Evolutionary conservation across 2,888 invertebrate species (phyloP).

Genomic region (Orthosia incerta): DNA sequence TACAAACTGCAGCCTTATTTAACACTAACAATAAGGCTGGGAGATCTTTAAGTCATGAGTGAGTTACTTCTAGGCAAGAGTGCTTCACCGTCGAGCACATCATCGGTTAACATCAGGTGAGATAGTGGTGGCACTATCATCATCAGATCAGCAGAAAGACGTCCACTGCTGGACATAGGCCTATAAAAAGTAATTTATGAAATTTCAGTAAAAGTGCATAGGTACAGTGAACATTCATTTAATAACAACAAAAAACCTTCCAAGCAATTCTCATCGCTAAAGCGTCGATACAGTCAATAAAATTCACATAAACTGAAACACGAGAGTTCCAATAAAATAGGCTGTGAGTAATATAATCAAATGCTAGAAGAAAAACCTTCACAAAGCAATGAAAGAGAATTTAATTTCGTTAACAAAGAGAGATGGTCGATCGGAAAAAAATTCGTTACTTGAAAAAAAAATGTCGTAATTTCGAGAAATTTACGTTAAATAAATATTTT

Average conservation of each 20-base stretch:
- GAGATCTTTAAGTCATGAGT: no score
- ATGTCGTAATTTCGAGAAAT: slow-evolving; percentile 51
- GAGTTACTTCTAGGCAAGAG: no score
- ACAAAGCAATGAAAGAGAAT: slow-evolving; percentile 83
- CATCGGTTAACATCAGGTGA: no score
- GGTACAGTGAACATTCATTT: neutral
- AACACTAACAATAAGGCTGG: no score
- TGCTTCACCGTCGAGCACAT: no score
- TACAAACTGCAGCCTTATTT: no score
- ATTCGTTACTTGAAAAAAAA: slow-evolving; percentile 2
- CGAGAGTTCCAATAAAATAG: slow-evolving; percentile 53
- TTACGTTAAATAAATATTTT: slow-evolving; percentile 75
- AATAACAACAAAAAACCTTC: neutral
- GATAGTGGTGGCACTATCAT: no score
- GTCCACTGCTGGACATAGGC: no score
- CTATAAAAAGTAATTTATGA: no score
- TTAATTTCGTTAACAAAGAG: slow-evolving; percentile 86
- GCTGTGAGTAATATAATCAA: slow-evolving; percentile 70
- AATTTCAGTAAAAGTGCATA: slow-evolving; percentile 1
- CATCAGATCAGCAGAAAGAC: no score
- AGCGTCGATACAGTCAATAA: slow-evolving; percentile 39
- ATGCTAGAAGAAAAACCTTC: slow-evolving; percentile 76
- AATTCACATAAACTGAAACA: slow-evolving; percentile 50
- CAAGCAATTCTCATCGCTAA: slow-evolving; percentile 15
- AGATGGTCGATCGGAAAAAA: slow-evolving; percentile 73